Evolutionary conservation across 2,888 invertebrate genomes (phyloP).

Genomic region (Drosophila flavopinicola): DNA sequence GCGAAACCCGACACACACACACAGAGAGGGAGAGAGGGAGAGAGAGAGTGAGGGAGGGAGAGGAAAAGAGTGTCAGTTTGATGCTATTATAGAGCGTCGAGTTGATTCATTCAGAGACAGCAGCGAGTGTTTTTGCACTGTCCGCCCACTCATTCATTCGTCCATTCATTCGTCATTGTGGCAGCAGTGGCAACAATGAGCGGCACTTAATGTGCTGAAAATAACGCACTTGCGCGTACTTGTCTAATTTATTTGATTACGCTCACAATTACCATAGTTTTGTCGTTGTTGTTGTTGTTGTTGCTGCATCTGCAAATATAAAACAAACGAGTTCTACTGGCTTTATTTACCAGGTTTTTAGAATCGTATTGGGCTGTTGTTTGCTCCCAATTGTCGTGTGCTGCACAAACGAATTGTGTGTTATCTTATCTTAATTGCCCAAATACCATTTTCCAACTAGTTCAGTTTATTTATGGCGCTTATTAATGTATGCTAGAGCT

Average conservation of each 20-base stretch:
- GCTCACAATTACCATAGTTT: constrained; percentile 54
- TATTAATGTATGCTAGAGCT: not conserved
- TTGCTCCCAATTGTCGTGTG: not conserved
- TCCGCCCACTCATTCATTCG: constrained; percentile 25
- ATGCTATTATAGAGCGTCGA: constrained; percentile 36
- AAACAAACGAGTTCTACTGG: constrained; percentile 10
- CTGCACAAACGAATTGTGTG: not conserved
- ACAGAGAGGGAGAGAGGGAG: constrained; percentile 2
- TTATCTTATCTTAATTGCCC: constrained; percentile 31
- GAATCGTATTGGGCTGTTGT: constrained; percentile 6
- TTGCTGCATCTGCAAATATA: not conserved
- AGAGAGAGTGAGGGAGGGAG: constrained; percentile 1
- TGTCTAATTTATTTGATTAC: constrained; percentile 78
- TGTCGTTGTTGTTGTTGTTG: not conserved
- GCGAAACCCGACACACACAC: constrained; percentile 26
- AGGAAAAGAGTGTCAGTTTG: constrained; percentile 1
- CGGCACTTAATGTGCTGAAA: constrained; percentile 71
- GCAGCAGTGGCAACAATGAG: constrained; percentile 40
- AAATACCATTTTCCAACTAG: not conserved
- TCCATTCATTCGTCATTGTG: constrained; percentile 21
- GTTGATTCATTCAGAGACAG: constrained; percentile 33
- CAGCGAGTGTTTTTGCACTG: constrained; percentile 15
- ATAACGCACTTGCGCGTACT: constrained; percentile 75
- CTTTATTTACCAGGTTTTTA: too few relatives aligned
- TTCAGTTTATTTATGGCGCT: not conserved